Conservation (phyloP, 2,797 vertebrate species). For the Manis javanica region DNA sequence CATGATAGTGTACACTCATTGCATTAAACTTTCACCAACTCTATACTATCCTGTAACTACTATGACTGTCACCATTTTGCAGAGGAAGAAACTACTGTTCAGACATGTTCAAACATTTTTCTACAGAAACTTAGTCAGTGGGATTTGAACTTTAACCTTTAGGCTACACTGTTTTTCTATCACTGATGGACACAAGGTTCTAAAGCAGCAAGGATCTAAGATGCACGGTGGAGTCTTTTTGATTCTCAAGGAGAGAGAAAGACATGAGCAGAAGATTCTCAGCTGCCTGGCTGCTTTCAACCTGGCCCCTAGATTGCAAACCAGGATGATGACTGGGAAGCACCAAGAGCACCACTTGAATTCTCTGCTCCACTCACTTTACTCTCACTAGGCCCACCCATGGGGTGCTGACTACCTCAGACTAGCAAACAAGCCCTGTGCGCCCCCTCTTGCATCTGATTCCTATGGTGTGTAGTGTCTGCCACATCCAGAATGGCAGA, state of each 20-base stretch:
- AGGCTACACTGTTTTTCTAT: neutral
- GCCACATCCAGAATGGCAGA: neutral
- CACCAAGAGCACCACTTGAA: neutral
- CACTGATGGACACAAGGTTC: neutral
- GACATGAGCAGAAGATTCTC: neutral
- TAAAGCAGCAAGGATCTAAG: neutral
- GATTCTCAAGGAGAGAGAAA: fast-evolving
- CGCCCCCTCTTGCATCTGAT: neutral
- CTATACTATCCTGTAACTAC: too few species aligned
- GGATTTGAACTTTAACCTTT: neutral
- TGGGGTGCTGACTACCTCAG: neutral
- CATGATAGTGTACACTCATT: neutral
- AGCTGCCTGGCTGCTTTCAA: neutral
- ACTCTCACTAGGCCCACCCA: neutral
- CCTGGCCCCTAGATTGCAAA: neutral
- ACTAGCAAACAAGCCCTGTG: neutral
- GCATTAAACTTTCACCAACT: neutral
- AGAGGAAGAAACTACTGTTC: neutral
- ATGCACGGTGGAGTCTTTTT: neutral
- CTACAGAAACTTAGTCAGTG: neutral
- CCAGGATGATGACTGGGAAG: neutral
- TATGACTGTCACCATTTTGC: neutral
- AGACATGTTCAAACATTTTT: neutral
- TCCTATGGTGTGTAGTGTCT: neutral
- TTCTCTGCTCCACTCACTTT: neutral